Base-by-base conservation (phyloP, 92 coral and sea anemone genomes). In the Zoanthus sociatus region DNA sequence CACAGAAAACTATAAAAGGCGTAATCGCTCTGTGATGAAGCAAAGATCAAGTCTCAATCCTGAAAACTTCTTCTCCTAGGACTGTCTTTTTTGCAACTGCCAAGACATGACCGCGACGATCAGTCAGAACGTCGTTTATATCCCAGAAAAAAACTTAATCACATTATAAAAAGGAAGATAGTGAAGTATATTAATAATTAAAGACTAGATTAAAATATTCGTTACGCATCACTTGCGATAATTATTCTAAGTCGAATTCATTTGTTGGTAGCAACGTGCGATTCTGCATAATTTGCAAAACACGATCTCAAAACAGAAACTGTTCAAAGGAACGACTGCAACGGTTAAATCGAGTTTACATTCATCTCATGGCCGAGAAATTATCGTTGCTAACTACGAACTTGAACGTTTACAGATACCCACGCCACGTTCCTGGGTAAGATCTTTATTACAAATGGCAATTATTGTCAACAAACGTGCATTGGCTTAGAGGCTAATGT, bases 351-450 rank as follows among this genome's bases (percentile, higher is more conserved):
- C 55, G 5, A 15, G 26, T 18, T 81, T 53, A 15, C 60, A 69
- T 46, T 54, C 2, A 30, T 58, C 66, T 33, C 21, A 81, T 81
- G 85, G 85, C 85, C 71, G 94, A 96, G 77, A 96, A 96, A 86
- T 61, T 96, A 8, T 92, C 99, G 71, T 71, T 96, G 67, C 84
- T 93, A 6, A 90, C 99, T 42, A 91, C 99, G 9, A 96, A 96
- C 83, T 88, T 95, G 90, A 96, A 96, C 51, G 84, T 95, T 50
- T 95, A 95, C 83, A 90, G 89, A 55, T 94, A 96, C 60, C 99
- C 99, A 12, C 87, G 94, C 88, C 99, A 95, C 64, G 90, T 96
- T 45, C 99, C 99, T 17, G 98, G 99, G 99, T 96, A 91, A 90
- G 98, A 89, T 78, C 30, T 45, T 26, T 26, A 26, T 26, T 46